Conservation (phyloP, 1,140 invertebrate species). For the Drosophila navojoa region DNA sequence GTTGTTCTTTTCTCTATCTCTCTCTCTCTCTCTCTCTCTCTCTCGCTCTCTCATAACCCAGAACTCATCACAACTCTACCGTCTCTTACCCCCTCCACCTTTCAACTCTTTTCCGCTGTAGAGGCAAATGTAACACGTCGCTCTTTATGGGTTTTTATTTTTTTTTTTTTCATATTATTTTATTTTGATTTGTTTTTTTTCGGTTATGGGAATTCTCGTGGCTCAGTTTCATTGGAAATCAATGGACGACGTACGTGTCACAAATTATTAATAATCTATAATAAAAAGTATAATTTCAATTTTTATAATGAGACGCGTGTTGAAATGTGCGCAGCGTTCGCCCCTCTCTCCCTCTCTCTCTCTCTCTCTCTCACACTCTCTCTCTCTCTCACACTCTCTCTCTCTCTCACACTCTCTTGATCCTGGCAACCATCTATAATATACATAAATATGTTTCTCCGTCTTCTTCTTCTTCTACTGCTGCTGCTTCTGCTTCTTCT, state of each 20-base stretch:
- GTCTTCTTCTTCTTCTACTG: background rate
- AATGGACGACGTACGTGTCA: slow-evolving; percentile 60
- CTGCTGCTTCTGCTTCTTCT: background rate
- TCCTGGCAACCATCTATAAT: slow-evolving; percentile 25
- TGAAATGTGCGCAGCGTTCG: slow-evolving; percentile 48
- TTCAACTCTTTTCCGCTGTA: background rate
- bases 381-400: no score
- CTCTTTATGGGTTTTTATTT: background rate
- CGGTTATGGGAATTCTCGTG: slow-evolving; percentile 2
- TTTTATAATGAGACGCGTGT: slow-evolving; percentile 78
- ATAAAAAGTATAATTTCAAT: slow-evolving; percentile 79
- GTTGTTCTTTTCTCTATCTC: background rate
- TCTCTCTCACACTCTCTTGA: no score
- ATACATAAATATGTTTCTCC: background rate
- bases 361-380: no score
- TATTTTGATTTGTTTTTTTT: background rate
- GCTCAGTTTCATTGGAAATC: slow-evolving; percentile 66
- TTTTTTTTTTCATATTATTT: background rate
- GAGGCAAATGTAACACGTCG: slow-evolving; percentile 6
- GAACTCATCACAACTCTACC: background rate
- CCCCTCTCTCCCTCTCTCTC: no score
- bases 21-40: background rate
- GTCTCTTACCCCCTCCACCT: background rate
- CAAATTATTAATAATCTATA: slow-evolving; percentile 81
- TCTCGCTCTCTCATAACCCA: background rate